These are phyloP conservation scores for Nesidiocoris tenuis DNA, from an alignment of 2,888 invertebrate species.

Conservation along the genomic window DNA sequence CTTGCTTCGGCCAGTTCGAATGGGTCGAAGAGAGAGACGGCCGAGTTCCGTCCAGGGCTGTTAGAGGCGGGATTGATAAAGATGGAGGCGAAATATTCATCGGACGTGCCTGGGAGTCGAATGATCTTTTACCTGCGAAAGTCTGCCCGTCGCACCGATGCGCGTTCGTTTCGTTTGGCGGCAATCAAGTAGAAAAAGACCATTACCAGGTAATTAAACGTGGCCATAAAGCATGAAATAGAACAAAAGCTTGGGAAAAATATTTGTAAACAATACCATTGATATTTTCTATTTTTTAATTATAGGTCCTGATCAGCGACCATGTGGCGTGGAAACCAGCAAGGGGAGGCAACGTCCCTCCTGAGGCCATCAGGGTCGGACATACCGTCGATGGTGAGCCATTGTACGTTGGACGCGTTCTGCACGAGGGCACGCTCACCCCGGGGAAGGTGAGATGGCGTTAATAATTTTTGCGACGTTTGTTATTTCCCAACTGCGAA, in stretches of 20 bases:
- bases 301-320: slow-evolving; percentile 38
- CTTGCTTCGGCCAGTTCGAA: slow-evolving; percentile 44
- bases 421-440: slow-evolving; percentile 45
- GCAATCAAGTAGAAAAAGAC: slow-evolving; percentile 51
- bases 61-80: slow-evolving; percentile 65
- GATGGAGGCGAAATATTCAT: slow-evolving; percentile 74
- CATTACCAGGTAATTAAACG: slow-evolving; percentile 53
- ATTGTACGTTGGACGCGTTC: slow-evolving; percentile 66
- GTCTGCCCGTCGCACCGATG: slow-evolving; percentile 51
- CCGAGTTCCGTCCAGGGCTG: slow-evolving; percentile 59
- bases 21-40: slow-evolving; percentile 53
- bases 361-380: slow-evolving; percentile 66
- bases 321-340: slow-evolving; percentile 39
- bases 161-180: slow-evolving; percentile 52
- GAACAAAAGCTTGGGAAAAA: too few species aligned
- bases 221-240: too few species aligned
- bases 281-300: slow-evolving; percentile 1
- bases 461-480: too few species aligned
- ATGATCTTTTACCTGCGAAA: slow-evolving; percentile 53
- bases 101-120: slow-evolving; percentile 59
- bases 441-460: slow-evolving; percentile 45
- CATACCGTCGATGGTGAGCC: slow-evolving; percentile 65
- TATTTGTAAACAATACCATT: neutral
- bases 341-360: slow-evolving; percentile 56
- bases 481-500: too few species aligned